Conservation (phyloP, 2,113 vertebrate genomes). For the Corvus cornix region DNA sequence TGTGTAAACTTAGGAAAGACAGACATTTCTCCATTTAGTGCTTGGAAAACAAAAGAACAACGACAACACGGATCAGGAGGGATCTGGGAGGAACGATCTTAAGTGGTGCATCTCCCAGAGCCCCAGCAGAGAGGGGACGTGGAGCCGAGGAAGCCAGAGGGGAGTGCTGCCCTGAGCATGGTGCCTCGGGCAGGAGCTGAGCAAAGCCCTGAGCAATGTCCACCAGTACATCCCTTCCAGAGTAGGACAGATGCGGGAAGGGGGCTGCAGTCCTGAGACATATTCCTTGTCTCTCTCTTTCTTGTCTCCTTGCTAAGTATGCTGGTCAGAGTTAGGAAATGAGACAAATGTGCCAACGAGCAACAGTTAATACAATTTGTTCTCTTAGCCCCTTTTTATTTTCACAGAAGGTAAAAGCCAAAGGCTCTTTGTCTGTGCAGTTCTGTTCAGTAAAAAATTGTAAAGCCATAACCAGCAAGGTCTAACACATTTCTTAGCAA, state of each 20-base stretch:
- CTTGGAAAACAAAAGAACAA: background rate
- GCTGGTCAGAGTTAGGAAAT: background rate
- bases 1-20: background rate
- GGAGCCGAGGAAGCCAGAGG: background rate
- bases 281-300: background rate
- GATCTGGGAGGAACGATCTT: background rate
- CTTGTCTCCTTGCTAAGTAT: background rate
- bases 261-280: background rate
- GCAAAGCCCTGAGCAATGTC: background rate
- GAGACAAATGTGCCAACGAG: background rate
- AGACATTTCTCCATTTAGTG: background rate
- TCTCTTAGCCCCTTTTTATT: background rate
- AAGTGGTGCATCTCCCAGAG: background rate
- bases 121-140: background rate
- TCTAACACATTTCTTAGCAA: background rate
- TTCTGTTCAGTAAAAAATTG: background rate
- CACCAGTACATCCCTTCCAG: accelerated
- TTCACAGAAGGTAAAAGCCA: background rate
- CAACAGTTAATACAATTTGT: background rate
- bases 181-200: background rate
- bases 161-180: accelerated
- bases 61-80: background rate
- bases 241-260: background rate
- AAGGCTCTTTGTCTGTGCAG: background rate
- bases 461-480: background rate